phyloP scores from a whole-genome alignment of 1,140 invertebrate genomes.

The Goniozus legneri region DNA sequence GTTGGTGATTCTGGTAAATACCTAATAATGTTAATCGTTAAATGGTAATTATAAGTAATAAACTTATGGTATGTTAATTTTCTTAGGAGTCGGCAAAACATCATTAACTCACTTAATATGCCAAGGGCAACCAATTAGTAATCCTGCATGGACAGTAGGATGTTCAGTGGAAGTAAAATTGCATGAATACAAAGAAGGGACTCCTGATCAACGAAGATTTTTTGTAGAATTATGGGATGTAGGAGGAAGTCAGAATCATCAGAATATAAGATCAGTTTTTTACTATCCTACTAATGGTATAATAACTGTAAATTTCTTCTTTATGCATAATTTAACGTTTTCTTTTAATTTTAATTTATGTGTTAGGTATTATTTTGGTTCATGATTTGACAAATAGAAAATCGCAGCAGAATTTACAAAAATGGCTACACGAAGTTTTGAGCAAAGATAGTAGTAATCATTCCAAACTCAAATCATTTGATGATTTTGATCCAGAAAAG shows the following conservation, averaged over 20 bases:
- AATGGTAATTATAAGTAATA: not conserved
- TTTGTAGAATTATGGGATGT: slow-evolving; percentile 96
- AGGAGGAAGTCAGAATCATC: slow-evolving; percentile 88
- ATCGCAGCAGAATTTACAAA: slow-evolving; percentile 87
- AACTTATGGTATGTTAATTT: slow-evolving; percentile 6
- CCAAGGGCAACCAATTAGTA: slow-evolving; percentile 77
- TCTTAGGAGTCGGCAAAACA: slow-evolving; percentile 86
- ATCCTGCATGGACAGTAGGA: slow-evolving; percentile 91
- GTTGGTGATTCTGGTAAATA: slow-evolving; percentile 85
- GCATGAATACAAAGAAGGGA: slow-evolving; percentile 94
- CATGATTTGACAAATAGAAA: slow-evolving; percentile 96
- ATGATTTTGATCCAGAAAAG: slow-evolving; percentile 87
- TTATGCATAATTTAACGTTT: not conserved
- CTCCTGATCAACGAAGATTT: slow-evolving; percentile 83
- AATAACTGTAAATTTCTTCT: slow-evolving; percentile 16
- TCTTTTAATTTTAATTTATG: slow-evolving; percentile 10
- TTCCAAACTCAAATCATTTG: slow-evolving; percentile 46
- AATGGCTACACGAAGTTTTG: slow-evolving; percentile 90
- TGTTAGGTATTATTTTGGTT: slow-evolving; percentile 82
- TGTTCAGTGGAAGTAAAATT: slow-evolving; percentile 94
- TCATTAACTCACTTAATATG: slow-evolving; percentile 89
- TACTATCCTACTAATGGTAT: slow-evolving; percentile 89
- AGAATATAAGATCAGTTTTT: slow-evolving; percentile 88
- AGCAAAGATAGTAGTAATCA: slow-evolving; percentile 70
- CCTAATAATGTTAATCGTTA: slow-evolving; percentile 11